These are phyloP conservation scores for Gallinago solitaria DNA, from an alignment of 2,797 vertebrate species.

Conservation along the genomic window DNA sequence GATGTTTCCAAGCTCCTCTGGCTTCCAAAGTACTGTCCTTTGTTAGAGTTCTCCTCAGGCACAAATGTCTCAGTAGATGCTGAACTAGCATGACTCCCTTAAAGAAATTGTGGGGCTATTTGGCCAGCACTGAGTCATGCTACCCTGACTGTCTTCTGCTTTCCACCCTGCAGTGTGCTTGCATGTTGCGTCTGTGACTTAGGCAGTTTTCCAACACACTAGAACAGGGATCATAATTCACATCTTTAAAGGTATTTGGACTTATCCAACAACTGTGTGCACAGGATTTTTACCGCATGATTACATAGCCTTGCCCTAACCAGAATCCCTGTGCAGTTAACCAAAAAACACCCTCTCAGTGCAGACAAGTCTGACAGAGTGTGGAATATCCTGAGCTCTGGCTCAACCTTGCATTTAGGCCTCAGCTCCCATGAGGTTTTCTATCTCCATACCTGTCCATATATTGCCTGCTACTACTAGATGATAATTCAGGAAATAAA, in stretches of 20 bases:
- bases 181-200: background rate
- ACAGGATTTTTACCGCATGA: background rate
- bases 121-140: background rate
- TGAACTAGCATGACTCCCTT: background rate
- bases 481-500: background rate
- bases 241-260: background rate
- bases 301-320: background rate
- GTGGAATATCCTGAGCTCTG: background rate
- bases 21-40: background rate
- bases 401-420: background rate
- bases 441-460: background rate
- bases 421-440: background rate
- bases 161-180: background rate
- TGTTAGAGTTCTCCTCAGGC: background rate
- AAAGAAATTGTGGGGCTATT: background rate
- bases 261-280: background rate
- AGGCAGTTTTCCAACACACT: background rate
- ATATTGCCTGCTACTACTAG: fast-evolving
- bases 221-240: background rate
- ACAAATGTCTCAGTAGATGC: background rate
- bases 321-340: background rate
- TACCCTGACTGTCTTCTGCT: background rate
- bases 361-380: background rate
- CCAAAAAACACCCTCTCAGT: background rate
- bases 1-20: background rate